phyloP scores from a whole-genome alignment of 2,888 invertebrate species.

The Stenurella melanura region DNA sequence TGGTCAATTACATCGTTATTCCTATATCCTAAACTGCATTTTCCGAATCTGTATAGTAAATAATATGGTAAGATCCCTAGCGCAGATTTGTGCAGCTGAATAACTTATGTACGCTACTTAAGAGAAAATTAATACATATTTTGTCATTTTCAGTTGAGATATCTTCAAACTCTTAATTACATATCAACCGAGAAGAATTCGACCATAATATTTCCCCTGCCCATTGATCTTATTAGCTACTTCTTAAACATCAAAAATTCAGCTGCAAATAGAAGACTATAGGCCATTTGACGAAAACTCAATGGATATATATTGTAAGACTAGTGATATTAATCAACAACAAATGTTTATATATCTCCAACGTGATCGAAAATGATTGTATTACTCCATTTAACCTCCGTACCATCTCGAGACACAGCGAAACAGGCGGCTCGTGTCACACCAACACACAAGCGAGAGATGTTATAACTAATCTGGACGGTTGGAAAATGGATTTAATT shows the following conservation, averaged over 20 bases:
- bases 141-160: conserved; percentile 80
- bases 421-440: too few relatives aligned
- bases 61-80: too few relatives aligned
- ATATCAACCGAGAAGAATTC: conserved; percentile 97
- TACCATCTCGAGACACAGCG: too few relatives aligned
- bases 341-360: neutral
- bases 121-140: neutral
- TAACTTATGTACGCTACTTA: too few relatives aligned
- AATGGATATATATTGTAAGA: neutral
- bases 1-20: too few relatives aligned
- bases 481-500: neutral
- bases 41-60: too few relatives aligned
- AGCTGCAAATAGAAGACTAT: conserved; percentile 12
- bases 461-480: neutral
- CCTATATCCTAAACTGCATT: too few relatives aligned
- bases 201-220: conserved; percentile 94
- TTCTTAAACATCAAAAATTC: conserved; percentile 57
- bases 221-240: conserved; percentile 82
- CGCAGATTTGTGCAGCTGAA: too few relatives aligned
- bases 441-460: too few relatives aligned
- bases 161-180: conserved; percentile 91
- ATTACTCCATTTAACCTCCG: too few relatives aligned
- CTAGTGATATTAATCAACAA: neutral
- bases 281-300: conserved; percentile 32
- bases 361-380: neutral